Base-by-base conservation (phyloP, 2,888 invertebrate genomes). In the Brachyptera risi region DNA sequence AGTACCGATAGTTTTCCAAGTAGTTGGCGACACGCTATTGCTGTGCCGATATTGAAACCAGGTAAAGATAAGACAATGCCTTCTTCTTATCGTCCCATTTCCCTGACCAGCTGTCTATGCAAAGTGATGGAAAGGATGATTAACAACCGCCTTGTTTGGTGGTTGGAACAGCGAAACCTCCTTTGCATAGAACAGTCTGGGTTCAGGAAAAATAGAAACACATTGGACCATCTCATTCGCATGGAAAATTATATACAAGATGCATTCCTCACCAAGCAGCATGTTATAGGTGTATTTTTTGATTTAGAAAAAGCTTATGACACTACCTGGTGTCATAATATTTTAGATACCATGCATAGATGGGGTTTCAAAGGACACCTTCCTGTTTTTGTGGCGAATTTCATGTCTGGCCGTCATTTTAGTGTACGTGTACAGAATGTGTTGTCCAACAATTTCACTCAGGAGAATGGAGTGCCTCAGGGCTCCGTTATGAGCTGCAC, bases 61-160 rank as follows among this genome's bases (percentile, higher is more conserved):
- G 37, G 37, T 5, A 49, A 51, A 38, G 37, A 59, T 15, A 47
- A 19, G 21, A 37, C 3, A 3, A 38, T 50, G 17, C 35, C 37
- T n/a, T 38, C 21, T 27, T 31, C 24, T 21, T 69, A 69, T 50
- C 50, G 67, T 11, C 67, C 69, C 9, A 69, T 69, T 9, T 66
- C 68, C 21, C 60, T 69, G 19, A 68, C 69, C 11, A 68, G 67
- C 47, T 69, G 68, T 50, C 47, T 69, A 2, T 68, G 68, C 31
- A 70, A 69, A 60, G 50, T 67, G 0, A 62, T 69, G 65, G 68
- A 68, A 56, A 31, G 62, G 35, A 67, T 69, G 65, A 62, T 69
- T 4, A 68, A 66, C 40, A 50, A 63, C 15, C 56, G 68, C 1
- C 63, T 68, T 5, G 58, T 66, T 9, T 67, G 65, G 66, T 60